Evolutionary conservation across 2,888 invertebrate species (phyloP).

Genomic region (Altica lythri): DNA sequence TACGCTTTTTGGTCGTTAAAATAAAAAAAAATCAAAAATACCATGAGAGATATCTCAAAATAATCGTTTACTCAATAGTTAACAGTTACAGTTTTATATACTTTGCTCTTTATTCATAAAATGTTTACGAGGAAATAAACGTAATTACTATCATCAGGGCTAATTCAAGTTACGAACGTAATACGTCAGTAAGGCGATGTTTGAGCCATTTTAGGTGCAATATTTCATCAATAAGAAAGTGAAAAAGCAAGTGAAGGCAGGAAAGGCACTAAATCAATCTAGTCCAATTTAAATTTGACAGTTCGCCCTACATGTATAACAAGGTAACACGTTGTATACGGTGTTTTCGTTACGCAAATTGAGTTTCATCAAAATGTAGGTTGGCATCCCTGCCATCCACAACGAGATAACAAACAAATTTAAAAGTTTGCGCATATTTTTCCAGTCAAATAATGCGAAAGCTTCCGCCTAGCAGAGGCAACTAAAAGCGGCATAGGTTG

Average conservation of each 20-base stretch:
- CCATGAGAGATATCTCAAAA: too few species aligned
- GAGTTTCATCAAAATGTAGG: constrained; percentile 40
- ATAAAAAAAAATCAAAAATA: too few species aligned
- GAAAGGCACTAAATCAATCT: constrained; percentile 22
- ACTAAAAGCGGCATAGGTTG: not conserved
- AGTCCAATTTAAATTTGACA: constrained; percentile 24
- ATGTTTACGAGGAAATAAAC: too few species aligned
- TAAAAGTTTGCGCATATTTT: constrained; percentile 42
- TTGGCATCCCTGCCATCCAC: constrained; percentile 33
- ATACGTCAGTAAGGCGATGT: too few species aligned
- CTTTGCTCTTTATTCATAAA: too few species aligned
- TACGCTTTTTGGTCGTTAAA: too few species aligned
- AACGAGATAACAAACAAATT: constrained; percentile 43
- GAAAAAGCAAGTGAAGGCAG: not conserved
- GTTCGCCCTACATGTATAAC: constrained; percentile 24
- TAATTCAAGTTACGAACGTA: too few species aligned
- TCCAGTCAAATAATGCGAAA: constrained; percentile 30
- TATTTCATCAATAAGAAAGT: constrained; percentile 11
- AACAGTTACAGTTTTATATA: too few species aligned
- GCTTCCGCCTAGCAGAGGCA: constrained; percentile 6
- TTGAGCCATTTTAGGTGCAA: not conserved
- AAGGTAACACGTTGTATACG: constrained; percentile 23
- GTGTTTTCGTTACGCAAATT: constrained; percentile 34
- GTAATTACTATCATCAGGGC: too few species aligned
- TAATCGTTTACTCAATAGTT: too few species aligned